phyloP scores from a whole-genome alignment of 2,113 vertebrate species.

The Hydrolagus affinis region DNA sequence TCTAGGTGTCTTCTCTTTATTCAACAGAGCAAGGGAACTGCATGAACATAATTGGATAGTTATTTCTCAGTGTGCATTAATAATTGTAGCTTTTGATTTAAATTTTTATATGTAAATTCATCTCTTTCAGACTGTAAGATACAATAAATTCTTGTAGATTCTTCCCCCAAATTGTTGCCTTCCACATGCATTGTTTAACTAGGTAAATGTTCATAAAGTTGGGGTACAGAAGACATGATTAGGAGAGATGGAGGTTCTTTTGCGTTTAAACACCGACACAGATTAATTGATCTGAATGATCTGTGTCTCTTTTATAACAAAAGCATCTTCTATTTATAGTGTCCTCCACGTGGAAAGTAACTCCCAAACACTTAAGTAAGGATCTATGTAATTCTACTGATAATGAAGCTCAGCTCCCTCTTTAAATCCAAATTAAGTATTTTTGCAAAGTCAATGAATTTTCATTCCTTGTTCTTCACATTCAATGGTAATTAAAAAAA shows the following conservation, averaged over 20 bases:
- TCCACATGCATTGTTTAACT: neutral
- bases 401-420: neutral
- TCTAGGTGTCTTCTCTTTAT: neutral
- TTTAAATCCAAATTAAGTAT: neutral
- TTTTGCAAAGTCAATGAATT: neutral
- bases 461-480: neutral
- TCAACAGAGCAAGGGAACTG: neutral
- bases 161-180: neutral
- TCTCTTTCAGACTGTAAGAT: neutral
- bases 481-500: neutral
- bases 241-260: too few relatives aligned
- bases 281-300: too few relatives aligned
- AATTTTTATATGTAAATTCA: slow-evolving; percentile 18
- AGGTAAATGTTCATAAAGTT: neutral
- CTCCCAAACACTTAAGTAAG: too few relatives aligned
- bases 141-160: neutral
- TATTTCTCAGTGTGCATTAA: neutral
- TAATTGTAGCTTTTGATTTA: neutral
- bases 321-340: too few relatives aligned
- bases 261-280: too few relatives aligned
- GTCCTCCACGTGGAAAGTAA: too few relatives aligned
- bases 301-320: too few relatives aligned
- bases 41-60: neutral
- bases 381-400: neutral
- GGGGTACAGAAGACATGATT: neutral